These are phyloP conservation scores for Agriopis marginaria DNA, from an alignment of 2,888 invertebrate genomes.

Conservation along the genomic window DNA sequence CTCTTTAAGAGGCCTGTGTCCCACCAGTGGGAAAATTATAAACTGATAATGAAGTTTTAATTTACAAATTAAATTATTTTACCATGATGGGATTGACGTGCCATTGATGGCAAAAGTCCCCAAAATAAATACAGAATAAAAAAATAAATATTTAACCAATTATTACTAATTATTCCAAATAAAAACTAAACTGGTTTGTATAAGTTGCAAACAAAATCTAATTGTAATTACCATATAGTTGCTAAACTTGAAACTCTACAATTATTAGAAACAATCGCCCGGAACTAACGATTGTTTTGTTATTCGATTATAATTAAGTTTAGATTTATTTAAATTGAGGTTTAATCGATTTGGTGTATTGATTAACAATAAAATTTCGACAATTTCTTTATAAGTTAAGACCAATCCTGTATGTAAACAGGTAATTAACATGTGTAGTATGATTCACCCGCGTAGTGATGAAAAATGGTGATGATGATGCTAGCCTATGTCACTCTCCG, in stretches of 20 bases:
- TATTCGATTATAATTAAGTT: slow-evolving; percentile 8
- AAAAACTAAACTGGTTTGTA: neutral
- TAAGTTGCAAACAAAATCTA: neutral
- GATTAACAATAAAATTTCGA: neutral
- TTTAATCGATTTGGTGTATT: slow-evolving; percentile 3
- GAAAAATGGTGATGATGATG: too few relatives aligned
- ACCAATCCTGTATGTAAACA: neutral
- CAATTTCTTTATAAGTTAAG: slow-evolving; percentile 1
- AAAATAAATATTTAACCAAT: neutral
- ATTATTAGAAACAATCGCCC: slow-evolving; percentile 3
- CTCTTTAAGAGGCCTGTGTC: too few relatives aligned
- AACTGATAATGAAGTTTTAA: too few relatives aligned
- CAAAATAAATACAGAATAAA: too few relatives aligned
- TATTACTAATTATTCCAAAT: neutral
- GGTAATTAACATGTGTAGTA: too few relatives aligned
- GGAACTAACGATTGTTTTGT: slow-evolving; percentile 5
- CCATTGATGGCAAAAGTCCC: too few relatives aligned
- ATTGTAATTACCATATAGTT: neutral
- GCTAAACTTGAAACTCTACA: neutral
- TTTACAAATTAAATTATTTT: neutral
- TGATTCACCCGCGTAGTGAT: too few relatives aligned
- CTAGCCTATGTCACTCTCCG: too few relatives aligned
- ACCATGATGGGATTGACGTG: too few relatives aligned
- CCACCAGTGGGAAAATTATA: too few relatives aligned
- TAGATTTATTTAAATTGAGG: slow-evolving; percentile 8